Evolutionary conservation across 2,797 vertebrate genomes (phyloP).

Genomic region (Discoglossus pictus): DNA sequence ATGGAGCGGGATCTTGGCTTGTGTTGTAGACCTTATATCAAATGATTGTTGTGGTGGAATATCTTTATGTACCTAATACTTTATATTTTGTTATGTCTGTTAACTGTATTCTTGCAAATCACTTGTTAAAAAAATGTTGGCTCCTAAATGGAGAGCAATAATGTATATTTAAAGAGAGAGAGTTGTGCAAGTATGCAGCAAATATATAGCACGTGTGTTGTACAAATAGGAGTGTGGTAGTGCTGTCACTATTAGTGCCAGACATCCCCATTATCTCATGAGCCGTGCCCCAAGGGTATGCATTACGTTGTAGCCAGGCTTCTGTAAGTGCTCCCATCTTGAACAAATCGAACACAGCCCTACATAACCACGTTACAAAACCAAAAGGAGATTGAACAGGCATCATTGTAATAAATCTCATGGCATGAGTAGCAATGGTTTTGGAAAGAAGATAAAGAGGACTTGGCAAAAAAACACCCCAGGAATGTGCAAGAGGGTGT

Average conservation of each 20-base stretch:
- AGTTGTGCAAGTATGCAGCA: too few relatives aligned
- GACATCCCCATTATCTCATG: conserved; percentile 31
- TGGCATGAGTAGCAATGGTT: conserved; percentile 29
- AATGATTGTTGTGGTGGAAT: too few relatives aligned
- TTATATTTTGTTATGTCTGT: too few relatives aligned
- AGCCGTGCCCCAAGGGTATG: conserved; percentile 25
- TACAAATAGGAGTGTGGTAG: conserved; percentile 30
- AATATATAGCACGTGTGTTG: too few relatives aligned
- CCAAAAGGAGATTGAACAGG: conserved; percentile 32
- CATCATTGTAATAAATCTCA: conserved; percentile 20
- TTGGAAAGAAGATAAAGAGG: conserved; percentile 10
- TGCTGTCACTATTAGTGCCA: conserved; percentile 27
- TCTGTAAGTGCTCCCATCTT: conserved; percentile 52
- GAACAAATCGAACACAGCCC: conserved; percentile 58
- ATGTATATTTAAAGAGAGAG: too few relatives aligned
- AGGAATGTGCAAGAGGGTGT: conserved; percentile 8
- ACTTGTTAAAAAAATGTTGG: too few relatives aligned
- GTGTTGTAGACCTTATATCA: too few relatives aligned
- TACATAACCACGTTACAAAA: conserved; percentile 48
- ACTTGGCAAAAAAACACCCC: conserved; percentile 26
- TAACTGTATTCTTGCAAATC: too few relatives aligned
- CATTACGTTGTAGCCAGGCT: conserved; percentile 41
- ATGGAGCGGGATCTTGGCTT: too few relatives aligned
- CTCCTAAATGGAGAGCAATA: too few relatives aligned
- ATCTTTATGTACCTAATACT: too few relatives aligned